Evolutionary conservation across 2,113 vertebrate species (phyloP).

Genomic region (Amblyopsis rosae): DNA sequence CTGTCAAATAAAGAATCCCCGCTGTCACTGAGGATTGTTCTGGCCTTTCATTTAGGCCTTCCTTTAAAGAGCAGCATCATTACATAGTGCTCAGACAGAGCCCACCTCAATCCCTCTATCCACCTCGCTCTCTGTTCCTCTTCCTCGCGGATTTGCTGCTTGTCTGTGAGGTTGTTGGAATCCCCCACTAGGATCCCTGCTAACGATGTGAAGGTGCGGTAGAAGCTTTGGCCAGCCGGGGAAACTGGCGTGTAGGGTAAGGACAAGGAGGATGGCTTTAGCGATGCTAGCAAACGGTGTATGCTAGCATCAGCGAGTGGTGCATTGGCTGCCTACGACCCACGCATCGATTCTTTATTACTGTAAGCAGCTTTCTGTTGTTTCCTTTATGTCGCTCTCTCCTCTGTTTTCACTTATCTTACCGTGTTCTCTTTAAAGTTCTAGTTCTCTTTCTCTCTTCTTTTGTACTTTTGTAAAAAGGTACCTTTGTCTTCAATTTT

Average conservation of each 20-base stretch:
- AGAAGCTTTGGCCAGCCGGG: constrained; percentile 46
- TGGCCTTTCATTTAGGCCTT: constrained; percentile 68
- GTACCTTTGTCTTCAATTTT: neutral
- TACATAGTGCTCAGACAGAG: constrained; percentile 58
- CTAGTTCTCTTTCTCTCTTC: neutral
- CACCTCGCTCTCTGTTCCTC: constrained; percentile 39
- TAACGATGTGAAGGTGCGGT: constrained; percentile 48
- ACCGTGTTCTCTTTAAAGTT: neutral
- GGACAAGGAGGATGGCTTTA: constrained; percentile 44
- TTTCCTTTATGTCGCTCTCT: neutral
- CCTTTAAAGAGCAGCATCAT: constrained; percentile 66
- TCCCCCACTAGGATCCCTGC: constrained; percentile 42
- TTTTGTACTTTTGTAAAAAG: neutral
- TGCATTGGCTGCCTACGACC: constrained; percentile 55
- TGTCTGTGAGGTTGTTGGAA: constrained; percentile 53
- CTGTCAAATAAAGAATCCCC: constrained; percentile 69
- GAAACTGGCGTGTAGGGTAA: constrained; percentile 60
- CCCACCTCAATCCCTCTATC: constrained; percentile 54
- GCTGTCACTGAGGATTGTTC: constrained; percentile 69
- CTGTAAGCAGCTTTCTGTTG: constrained; percentile 14
- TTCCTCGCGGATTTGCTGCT: constrained; percentile 44
- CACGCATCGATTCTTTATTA: constrained; percentile 83
- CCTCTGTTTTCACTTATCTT: constrained; percentile 72
- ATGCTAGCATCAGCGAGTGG: constrained; percentile 53
- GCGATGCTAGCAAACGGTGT: constrained; percentile 41